Conservation (phyloP, 1,140 invertebrate genomes). For the Musca domestica region DNA sequence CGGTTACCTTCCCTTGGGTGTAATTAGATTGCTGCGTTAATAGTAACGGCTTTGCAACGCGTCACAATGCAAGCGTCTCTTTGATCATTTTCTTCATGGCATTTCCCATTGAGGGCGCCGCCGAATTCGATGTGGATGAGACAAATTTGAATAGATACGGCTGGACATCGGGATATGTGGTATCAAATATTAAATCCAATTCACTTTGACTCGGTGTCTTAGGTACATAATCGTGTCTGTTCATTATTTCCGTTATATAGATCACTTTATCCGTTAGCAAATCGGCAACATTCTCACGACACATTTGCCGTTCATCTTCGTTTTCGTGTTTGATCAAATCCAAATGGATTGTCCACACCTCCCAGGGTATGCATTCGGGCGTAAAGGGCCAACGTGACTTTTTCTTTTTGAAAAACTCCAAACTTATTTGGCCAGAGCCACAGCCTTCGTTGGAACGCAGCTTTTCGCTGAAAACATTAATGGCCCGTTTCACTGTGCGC, state of each 20-base stretch:
- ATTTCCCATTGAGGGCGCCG: constrained; percentile 73
- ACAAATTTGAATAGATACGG: constrained; percentile 92
- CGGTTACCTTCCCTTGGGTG: no score
- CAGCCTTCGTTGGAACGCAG: constrained; percentile 72
- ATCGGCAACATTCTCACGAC: constrained; percentile 87
- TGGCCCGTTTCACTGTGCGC: constrained; percentile 73
- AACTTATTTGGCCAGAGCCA: constrained; percentile 80
- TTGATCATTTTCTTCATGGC: constrained; percentile 88
- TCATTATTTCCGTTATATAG: constrained; percentile 92
- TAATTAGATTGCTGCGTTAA: constrained; percentile 6
- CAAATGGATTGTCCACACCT: constrained; percentile 92
- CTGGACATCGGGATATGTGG: constrained; percentile 86
- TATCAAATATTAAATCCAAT: constrained; percentile 92
- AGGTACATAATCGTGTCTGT: constrained; percentile 90
- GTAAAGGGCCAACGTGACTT: constrained; percentile 84
- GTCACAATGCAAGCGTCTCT: constrained; percentile 77
- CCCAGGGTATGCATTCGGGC: constrained; percentile 91
- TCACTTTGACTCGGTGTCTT: constrained; percentile 92
- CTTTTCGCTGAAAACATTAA: constrained; percentile 82
- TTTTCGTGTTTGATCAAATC: constrained; percentile 82
- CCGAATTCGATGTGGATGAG: constrained; percentile 71
- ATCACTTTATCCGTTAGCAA: constrained; percentile 89
- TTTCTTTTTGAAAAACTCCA: constrained; percentile 94
- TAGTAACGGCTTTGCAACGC: constrained; percentile 23
- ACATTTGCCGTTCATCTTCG: constrained; percentile 85